Evolutionary conservation across 2,113 vertebrate species (phyloP), one percentile per base, ranked within the genome.

Genomic region (Mellivora capensis): DNA sequence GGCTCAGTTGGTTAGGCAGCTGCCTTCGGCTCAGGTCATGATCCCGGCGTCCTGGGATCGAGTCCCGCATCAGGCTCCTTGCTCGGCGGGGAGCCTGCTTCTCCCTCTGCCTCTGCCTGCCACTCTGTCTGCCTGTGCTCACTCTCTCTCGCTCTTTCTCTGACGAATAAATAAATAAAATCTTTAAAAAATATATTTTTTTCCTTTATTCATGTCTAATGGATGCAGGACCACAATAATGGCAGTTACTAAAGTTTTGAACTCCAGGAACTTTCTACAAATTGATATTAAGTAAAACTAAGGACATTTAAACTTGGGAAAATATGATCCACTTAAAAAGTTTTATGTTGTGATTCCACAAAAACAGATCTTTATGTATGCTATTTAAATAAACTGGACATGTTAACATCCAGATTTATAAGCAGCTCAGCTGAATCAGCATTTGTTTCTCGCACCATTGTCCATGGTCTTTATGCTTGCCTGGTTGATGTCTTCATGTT

Each of bases 171-270:
- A n/a, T n/a, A n/a, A n/a, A n/a, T n/a, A n/a, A n/a, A n/a, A n/a
- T n/a, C n/a, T n/a, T n/a, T n/a, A n/a, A n/a, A n/a, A n/a, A n/a
- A n/a, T 77, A 93, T 92, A 92, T 96, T 96, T 97, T 98, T 96
- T 34, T 93, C 31, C 91, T 98, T 97, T 89, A 8, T 85, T 94
- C 52, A 8, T 59, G 37, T 57, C 6, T 57, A 83, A 97, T 98
- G 96, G 37, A 94, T 97, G 97, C 85, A 95, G 81, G 84, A 81
- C 95, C 93, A 93, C 80, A 69, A 71, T 96, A 96, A 96, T 98
- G 97, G 88, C 34, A 87, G 44, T 91, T 96, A 88, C 80, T 93
- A 95, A 94, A 91, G 54, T 97, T 96, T 97, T 96, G 77, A 85
- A 90, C 91, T 87, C 64, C 14, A 91, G 42, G 42, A 91, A 91